A percentile compares a stretch with the other conserved stretches of the same genome.
Evolutionary conservation across 2,888 invertebrate species (phyloP).

Genomic region (Callyntrura sp.): DNA sequence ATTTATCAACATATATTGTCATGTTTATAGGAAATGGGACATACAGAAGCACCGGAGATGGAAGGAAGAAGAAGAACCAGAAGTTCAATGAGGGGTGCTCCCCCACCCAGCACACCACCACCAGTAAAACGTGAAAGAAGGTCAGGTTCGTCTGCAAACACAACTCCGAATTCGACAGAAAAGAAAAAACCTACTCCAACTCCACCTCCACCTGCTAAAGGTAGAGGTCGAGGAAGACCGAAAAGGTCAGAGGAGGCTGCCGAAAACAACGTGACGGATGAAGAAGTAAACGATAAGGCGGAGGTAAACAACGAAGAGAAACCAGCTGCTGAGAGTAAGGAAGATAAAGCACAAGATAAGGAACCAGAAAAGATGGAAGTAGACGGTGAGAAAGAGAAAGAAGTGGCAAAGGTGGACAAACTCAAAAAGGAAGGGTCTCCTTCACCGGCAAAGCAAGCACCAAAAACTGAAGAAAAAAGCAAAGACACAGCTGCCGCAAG

Average conservation of each 20-base stretch:
- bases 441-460: constrained; percentile 35
- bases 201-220: constrained; percentile 69
- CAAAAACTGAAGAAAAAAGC: constrained; percentile 57
- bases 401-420: constrained; percentile 52
- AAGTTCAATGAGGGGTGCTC: constrained; percentile 82
- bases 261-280: constrained; percentile 79
- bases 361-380: constrained; percentile 73
- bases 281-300: constrained; percentile 71
- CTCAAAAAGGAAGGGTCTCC: constrained; percentile 60
- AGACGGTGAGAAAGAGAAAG: constrained; percentile 52
- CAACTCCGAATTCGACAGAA: constrained; percentile 71
- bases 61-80: constrained; percentile 83
- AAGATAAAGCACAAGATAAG: constrained; percentile 57
- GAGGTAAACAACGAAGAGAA: constrained; percentile 59
- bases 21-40: constrained; percentile 82
- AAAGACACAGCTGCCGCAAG: constrained; percentile 54
- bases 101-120: constrained; percentile 81
- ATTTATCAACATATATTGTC: constrained; percentile 26
- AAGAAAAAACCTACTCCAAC: constrained; percentile 77
- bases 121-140: constrained; percentile 81
- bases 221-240: constrained; percentile 76
- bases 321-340: neutral
- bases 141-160: constrained; percentile 78
- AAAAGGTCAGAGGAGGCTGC: constrained; percentile 77
- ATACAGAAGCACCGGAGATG: constrained; percentile 79